Evolutionary conservation across 2,888 invertebrate genomes (phyloP).

Genomic region (Xanthostigma xanthostigma): DNA sequence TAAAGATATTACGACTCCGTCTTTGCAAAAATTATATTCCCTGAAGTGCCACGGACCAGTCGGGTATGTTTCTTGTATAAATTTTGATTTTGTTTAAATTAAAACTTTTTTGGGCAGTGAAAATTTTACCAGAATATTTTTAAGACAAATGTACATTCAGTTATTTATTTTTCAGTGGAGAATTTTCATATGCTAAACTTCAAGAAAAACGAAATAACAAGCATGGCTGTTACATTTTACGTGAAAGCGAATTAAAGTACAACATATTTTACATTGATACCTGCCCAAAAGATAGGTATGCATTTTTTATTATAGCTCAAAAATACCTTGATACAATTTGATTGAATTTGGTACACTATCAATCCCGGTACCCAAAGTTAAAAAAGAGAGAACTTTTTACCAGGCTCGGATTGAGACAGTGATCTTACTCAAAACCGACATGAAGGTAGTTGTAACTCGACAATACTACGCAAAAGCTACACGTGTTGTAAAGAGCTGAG

Average conservation of each 20-base stretch:
- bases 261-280: constrained; percentile 71
- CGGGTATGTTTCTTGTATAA: constrained; percentile 41
- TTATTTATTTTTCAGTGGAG: constrained; percentile 43
- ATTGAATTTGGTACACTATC: background rate
- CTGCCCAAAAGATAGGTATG: constrained; percentile 55
- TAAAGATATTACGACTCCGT: constrained; percentile 65
- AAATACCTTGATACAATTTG: background rate
- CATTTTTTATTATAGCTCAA: background rate
- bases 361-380: too few relatives aligned
- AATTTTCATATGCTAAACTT: constrained; percentile 72
- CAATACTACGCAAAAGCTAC: too few relatives aligned
- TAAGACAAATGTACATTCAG: background rate
- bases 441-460: too few relatives aligned
- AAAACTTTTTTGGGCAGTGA: too few relatives aligned
- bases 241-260: constrained; percentile 69
- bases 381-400: too few relatives aligned
- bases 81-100: constrained; percentile 1
- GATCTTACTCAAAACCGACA: too few relatives aligned
- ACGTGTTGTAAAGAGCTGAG: too few relatives aligned
- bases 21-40: constrained; percentile 51
- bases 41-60: constrained; percentile 83
- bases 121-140: constrained; percentile 1
- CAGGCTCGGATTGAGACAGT: too few relatives aligned
- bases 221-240: constrained; percentile 65
- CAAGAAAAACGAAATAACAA: constrained; percentile 60